Conservation (phyloP, 1,140 invertebrate species). For the Bombus huntii region DNA sequence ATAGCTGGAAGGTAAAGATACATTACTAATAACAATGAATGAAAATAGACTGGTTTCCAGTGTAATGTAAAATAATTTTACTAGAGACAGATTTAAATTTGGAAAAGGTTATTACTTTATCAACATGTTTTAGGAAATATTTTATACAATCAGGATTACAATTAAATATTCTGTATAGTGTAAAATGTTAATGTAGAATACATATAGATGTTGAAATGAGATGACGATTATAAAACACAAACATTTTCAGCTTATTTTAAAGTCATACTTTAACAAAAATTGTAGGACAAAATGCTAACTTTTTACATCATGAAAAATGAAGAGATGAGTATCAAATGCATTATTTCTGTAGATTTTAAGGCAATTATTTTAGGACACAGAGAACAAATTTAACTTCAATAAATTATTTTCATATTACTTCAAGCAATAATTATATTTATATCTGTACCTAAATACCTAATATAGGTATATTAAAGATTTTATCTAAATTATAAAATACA, state of each 20-base stretch:
- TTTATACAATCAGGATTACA: slow-evolving; percentile 47
- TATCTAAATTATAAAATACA: background rate
- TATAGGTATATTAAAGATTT: background rate
- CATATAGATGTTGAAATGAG: slow-evolving; percentile 48
- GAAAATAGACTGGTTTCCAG: slow-evolving; percentile 53
- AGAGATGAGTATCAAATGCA: background rate
- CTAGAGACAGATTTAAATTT: slow-evolving; percentile 42
- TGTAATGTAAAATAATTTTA: slow-evolving; percentile 45
- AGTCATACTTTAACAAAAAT: slow-evolving; percentile 25
- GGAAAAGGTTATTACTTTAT: slow-evolving; percentile 29
- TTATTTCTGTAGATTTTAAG: slow-evolving; percentile 1
- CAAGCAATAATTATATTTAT: background rate
- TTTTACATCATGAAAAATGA: slow-evolving; percentile 22
- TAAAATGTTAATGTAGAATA: slow-evolving; percentile 38
- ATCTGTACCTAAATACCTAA: slow-evolving; percentile 17
- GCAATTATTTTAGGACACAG: background rate
- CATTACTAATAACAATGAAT: slow-evolving; percentile 31
- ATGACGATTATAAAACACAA: slow-evolving; percentile 8
- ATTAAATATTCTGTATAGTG: slow-evolving; percentile 17
- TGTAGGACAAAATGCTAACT: slow-evolving; percentile 6
- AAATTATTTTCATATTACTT: slow-evolving; percentile 6
- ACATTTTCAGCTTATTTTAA: slow-evolving; percentile 36
- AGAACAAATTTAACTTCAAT: background rate
- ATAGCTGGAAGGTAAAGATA: slow-evolving; percentile 32
- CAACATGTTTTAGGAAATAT: slow-evolving; percentile 44